Conservation (phyloP, 2,797 vertebrate genomes). For the Paedocypris micromegethes region DNA sequence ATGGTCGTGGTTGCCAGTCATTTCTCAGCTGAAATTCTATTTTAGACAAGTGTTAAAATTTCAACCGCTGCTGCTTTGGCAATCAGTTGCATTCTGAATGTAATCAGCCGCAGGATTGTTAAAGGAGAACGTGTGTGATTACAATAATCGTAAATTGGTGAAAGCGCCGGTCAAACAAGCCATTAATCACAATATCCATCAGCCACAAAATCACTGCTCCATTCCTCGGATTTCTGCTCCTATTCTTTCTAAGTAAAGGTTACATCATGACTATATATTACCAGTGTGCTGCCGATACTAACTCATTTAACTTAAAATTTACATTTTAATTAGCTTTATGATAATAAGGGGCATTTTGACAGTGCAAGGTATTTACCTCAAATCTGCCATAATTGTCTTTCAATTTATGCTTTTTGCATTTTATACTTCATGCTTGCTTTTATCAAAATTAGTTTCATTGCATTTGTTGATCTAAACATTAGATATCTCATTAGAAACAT, state of each 20-base stretch:
- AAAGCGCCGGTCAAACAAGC: not conserved
- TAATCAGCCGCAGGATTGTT: constrained; percentile 11
- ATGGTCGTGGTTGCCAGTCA: too few relatives aligned
- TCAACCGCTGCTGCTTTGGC: not conserved
- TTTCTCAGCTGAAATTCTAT: too few relatives aligned
- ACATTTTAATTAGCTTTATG: not conserved
- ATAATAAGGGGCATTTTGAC: not conserved
- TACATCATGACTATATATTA: not conserved
- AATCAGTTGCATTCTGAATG: not conserved
- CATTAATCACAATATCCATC: constrained; percentile 11
- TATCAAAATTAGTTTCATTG: too few relatives aligned
- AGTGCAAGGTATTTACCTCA: too few relatives aligned
- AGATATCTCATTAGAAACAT: too few relatives aligned
- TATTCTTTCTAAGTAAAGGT: not conserved
- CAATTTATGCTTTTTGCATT: too few relatives aligned
- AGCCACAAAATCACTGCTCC: not conserved
- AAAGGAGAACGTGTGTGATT: constrained; percentile 14
- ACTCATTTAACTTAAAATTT: too few relatives aligned
- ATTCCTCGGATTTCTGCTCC: not conserved
- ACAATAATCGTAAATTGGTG: not conserved
- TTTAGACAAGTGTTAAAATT: not conserved
- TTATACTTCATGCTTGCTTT: too few relatives aligned
- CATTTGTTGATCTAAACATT: too few relatives aligned
- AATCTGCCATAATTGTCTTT: too few relatives aligned
- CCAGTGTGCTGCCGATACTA: not conserved